phyloP scores from a whole-genome alignment of 2,888 invertebrate genomes.

The Didymodactylos carnosus region DNA sequence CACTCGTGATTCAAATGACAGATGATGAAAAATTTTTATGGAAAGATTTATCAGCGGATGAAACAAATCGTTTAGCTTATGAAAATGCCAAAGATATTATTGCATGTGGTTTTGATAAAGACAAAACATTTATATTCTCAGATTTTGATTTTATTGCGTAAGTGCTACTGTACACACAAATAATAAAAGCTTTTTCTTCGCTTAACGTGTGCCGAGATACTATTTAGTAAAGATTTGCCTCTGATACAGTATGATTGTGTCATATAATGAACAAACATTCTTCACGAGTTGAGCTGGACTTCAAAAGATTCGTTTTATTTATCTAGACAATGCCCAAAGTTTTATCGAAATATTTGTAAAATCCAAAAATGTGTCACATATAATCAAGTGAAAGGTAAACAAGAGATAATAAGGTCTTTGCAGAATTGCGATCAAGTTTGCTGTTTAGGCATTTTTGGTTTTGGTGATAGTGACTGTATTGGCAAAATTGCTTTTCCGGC shows the following conservation, averaged over 20 bases:
- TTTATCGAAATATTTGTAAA: slow-evolving; percentile 12
- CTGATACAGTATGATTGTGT: too few species aligned
- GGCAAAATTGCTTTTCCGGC: slow-evolving; percentile 93
- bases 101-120: slow-evolving; percentile 73
- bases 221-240: too few species aligned
- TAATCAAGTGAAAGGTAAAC: slow-evolving; percentile 57
- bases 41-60: slow-evolving; percentile 75
- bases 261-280: too few species aligned
- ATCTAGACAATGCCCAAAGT: slow-evolving; percentile 13
- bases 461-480: slow-evolving; percentile 78
- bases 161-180: too few species aligned
- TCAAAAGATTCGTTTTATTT: slow-evolving; percentile 17
- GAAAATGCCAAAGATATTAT: slow-evolving; percentile 95
- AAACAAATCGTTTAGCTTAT: slow-evolving; percentile 56
- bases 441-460: slow-evolving; percentile 73
- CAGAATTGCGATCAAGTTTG: background rate
- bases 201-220: too few species aligned
- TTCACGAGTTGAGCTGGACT: too few species aligned
- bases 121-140: slow-evolving; percentile 90
- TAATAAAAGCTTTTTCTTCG: too few species aligned
- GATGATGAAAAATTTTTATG: slow-evolving; percentile 96
- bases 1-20: slow-evolving; percentile 81
- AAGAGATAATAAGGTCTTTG: background rate
- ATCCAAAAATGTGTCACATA: slow-evolving; percentile 62
- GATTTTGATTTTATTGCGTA: slow-evolving; percentile 82